phyloP scores from a whole-genome alignment of 2,113 vertebrate genomes.

The Lagopus leucura region DNA sequence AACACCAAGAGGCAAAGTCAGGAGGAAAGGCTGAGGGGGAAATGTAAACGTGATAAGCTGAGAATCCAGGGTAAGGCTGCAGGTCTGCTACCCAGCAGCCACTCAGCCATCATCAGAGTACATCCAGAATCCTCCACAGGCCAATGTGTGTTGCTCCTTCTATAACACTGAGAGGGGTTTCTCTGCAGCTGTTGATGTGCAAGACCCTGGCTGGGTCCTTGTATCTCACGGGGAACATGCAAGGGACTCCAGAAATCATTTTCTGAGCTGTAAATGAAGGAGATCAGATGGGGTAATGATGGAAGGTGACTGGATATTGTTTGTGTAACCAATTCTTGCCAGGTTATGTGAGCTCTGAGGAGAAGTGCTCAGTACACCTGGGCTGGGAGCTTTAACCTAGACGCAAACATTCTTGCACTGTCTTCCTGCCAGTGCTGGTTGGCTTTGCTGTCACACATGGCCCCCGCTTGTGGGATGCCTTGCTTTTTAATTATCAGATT shows the following conservation, averaged over 20 bases:
- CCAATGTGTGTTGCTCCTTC: background rate
- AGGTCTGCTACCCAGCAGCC: background rate
- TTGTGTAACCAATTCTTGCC: background rate
- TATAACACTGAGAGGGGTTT: background rate
- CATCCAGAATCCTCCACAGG: background rate
- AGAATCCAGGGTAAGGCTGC: background rate
- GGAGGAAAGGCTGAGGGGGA: background rate
- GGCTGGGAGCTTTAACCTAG: background rate
- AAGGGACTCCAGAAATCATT: background rate
- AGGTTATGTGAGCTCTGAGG: background rate
- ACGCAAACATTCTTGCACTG: background rate
- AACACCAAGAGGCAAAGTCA: background rate
- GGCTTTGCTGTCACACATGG: background rate
- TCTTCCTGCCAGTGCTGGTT: background rate
- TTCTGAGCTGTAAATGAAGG: background rate
- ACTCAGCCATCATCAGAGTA: too few species aligned
- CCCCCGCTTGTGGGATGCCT: background rate
- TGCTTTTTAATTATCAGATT: slow-evolving; percentile 60
- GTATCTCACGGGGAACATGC: background rate
- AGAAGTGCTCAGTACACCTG: background rate
- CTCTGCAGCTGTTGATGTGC: background rate
- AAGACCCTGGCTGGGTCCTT: background rate
- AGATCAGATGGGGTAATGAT: background rate
- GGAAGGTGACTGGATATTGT: background rate
- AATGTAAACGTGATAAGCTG: background rate